Evolutionary conservation across 1,140 invertebrate species (phyloP).

Genomic region (Leucophenga varia): DNA sequence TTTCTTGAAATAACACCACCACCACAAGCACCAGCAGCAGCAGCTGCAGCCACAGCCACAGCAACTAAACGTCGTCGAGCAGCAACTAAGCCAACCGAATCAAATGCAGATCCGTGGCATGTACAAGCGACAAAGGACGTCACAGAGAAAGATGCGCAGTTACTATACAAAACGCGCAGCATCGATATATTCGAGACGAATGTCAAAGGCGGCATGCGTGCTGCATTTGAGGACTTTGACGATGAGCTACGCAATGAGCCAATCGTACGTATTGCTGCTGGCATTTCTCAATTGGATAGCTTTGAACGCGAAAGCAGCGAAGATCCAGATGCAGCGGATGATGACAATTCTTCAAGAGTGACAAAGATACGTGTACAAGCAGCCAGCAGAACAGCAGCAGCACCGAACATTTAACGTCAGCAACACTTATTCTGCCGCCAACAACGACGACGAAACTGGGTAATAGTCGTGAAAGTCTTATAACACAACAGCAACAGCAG

Average conservation of each 20-base stretch:
- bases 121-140: neutral
- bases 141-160: constrained; percentile 22
- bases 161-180: constrained; percentile 16
- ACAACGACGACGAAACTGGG: neutral
- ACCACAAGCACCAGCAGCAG: neutral
- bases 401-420: too few relatives aligned
- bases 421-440: too few relatives aligned
- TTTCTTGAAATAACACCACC: constrained; percentile 15
- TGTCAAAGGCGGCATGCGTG: neutral
- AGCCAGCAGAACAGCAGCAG: too few relatives aligned
- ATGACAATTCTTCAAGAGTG: constrained; percentile 37
- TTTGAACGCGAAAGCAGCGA: constrained; percentile 12
- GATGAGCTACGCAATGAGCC: constrained; percentile 18
- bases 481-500: too few relatives aligned
- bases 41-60: constrained; percentile 1
- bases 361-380: constrained; percentile 30
- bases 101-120: constrained; percentile 13
- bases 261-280: constrained; percentile 2
- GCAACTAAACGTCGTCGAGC: too few relatives aligned
- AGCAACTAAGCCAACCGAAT: too few relatives aligned
- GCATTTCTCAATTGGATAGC: neutral
- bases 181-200: constrained; percentile 20
- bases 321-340: constrained; percentile 6
- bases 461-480: too few relatives aligned
- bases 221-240: constrained; percentile 22